A percentile compares a stretch with the other conserved stretches of the same genome.
These are phyloP conservation scores for Bettongia penicillata DNA, from an alignment of 2,113 vertebrate species.

Conservation along the genomic window DNA sequence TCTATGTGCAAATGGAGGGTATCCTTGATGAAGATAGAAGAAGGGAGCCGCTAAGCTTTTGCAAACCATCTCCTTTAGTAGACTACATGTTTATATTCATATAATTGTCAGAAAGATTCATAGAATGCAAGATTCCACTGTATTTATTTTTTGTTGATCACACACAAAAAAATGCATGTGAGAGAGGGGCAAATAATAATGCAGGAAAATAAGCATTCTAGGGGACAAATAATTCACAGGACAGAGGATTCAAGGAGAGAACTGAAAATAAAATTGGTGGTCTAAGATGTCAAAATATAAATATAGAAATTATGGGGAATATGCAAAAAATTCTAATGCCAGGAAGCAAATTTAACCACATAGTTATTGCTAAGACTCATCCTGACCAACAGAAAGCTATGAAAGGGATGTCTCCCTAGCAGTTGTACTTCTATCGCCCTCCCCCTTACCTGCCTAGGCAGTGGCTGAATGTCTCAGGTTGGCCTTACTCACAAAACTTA, in stretches of 20 bases:
- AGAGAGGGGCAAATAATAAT: background rate
- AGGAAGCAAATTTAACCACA: background rate
- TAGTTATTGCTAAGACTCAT: background rate
- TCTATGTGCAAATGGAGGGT: background rate
- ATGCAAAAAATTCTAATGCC: background rate
- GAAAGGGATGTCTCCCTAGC: background rate
- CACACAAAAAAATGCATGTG: background rate
- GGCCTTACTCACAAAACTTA: background rate
- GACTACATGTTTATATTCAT: background rate
- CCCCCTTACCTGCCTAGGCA: background rate
- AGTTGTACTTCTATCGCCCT: background rate
- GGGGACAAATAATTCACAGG: background rate
- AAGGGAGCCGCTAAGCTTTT: background rate
- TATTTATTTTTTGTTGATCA: background rate
- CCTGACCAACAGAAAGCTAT: background rate
- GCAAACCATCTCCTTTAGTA: background rate
- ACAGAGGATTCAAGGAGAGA: background rate
- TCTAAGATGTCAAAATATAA: background rate
- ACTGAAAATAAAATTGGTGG: background rate
- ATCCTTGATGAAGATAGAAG: background rate
- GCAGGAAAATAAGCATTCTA: background rate
- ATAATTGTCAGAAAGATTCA: background rate
- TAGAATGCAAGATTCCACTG: background rate
- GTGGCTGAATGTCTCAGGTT: background rate
- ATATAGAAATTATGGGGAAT: background rate